Conservation (phyloP, 2,888 invertebrate genomes). For the Brachycybe producta region DNA sequence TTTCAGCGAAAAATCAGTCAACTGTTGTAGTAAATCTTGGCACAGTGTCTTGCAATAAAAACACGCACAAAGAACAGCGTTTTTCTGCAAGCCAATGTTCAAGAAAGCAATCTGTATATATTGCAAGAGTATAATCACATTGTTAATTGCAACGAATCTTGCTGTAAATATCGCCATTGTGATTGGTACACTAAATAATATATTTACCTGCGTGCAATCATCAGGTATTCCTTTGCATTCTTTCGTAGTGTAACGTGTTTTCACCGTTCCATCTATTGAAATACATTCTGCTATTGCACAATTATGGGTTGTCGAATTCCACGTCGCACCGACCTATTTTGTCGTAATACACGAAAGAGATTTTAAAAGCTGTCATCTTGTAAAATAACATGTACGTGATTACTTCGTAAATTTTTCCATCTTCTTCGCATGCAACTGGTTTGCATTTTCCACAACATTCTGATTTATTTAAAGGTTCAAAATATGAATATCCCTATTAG, state of each 20-base stretch:
- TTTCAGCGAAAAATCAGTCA: too few relatives aligned
- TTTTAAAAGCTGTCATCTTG: not conserved
- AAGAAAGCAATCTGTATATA: too few relatives aligned
- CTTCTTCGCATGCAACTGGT: conserved; percentile 23
- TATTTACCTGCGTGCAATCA: conserved; percentile 20
- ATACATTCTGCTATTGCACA: conserved; percentile 21
- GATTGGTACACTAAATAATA: not conserved
- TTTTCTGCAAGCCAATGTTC: too few relatives aligned
- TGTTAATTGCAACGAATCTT: too few relatives aligned
- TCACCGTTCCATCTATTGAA: conserved; percentile 15
- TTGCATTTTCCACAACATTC: conserved; percentile 26
- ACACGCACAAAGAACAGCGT: too few relatives aligned
- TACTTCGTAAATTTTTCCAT: conserved; percentile 22
- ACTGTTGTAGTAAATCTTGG: too few relatives aligned
- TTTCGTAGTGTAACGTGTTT: conserved; percentile 17
- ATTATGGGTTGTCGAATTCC: conserved; percentile 19
- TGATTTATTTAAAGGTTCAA: conserved; percentile 15
- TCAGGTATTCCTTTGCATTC: conserved; percentile 19
- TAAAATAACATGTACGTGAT: not conserved
- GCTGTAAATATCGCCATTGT: not conserved
- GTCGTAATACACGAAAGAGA: not conserved
- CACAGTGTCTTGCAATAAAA: too few relatives aligned
- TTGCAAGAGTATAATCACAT: too few relatives aligned
- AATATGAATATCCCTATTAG: conserved; percentile 22
- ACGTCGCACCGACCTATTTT: conserved; percentile 18